Conservation (phyloP, 2,113 vertebrate genomes). For the Helogale parvula region DNA sequence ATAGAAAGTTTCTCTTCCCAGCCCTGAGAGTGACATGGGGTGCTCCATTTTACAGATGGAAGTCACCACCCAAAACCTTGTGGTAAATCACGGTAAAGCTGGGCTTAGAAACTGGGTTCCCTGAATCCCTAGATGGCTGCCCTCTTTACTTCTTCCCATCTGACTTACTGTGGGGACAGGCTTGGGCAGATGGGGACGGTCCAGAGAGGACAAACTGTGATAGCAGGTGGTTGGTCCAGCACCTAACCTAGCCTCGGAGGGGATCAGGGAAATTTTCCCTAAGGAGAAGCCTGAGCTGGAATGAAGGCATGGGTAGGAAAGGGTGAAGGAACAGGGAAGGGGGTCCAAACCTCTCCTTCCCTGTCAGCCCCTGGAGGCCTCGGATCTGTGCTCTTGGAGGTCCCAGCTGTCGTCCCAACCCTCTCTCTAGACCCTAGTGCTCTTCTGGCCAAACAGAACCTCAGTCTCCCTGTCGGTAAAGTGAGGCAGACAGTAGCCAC, state of each 20-base stretch:
- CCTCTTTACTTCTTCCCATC: neutral
- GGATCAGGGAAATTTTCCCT: neutral
- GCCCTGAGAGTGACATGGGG: neutral
- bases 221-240: neutral
- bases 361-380: neutral
- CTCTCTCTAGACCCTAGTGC: neutral
- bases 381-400: neutral
- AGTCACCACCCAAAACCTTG: constrained; percentile 23
- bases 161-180: neutral
- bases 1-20: neutral
- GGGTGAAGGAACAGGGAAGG: neutral
- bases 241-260: neutral
- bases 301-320: neutral
- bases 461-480: neutral
- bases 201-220: neutral
- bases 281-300: neutral
- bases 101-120: neutral
- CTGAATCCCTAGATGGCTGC: neutral
- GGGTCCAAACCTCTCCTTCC: neutral
- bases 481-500: neutral
- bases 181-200: neutral
- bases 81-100: neutral
- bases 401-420: neutral
- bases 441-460: neutral
- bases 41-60: neutral